A percentile compares a stretch with the other conserved stretches of the same genome.
Conservation (phyloP, 2,888 invertebrate genomes). For the Mechanitis messenoides region DNA sequence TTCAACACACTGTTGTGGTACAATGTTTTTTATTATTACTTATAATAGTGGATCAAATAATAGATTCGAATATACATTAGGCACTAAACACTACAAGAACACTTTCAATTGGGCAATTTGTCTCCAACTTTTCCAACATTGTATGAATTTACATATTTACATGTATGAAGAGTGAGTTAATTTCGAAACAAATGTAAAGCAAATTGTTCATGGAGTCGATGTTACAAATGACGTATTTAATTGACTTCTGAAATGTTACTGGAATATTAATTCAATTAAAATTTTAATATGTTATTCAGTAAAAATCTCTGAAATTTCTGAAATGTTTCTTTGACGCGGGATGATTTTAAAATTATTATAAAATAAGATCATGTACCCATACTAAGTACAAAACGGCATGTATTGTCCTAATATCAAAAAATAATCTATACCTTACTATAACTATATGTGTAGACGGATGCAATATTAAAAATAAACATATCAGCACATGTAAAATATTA, state of each 20-base stretch:
- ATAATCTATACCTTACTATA: conserved; percentile 22
- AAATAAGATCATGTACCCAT: conserved; percentile 12
- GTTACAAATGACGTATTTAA: background rate
- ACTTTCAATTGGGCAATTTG: conserved; percentile 22
- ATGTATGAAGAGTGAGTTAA: conserved; percentile 18
- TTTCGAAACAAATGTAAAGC: no score
- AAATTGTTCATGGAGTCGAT: no score
- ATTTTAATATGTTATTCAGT: background rate
- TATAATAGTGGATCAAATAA: conserved; percentile 5
- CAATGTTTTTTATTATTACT: background rate
- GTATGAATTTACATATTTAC: conserved; percentile 49
- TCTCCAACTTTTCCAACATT: conserved; percentile 24
- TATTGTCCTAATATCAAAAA: conserved; percentile 20
- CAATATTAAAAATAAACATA: conserved; percentile 20
- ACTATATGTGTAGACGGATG: conserved; percentile 25
- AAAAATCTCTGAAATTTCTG: no score
- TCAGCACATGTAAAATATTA: conserved; percentile 20
- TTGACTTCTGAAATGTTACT: background rate
- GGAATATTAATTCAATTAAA: background rate
- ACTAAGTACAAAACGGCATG: conserved; percentile 24
- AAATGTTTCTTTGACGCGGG: no score
- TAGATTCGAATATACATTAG: conserved; percentile 3
- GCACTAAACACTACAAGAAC: conserved; percentile 10
- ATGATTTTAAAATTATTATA: background rate
- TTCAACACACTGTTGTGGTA: background rate